Evolutionary conservation across 2,797 vertebrate genomes (phyloP).

Genomic region (Bradypodion ventrale): DNA sequence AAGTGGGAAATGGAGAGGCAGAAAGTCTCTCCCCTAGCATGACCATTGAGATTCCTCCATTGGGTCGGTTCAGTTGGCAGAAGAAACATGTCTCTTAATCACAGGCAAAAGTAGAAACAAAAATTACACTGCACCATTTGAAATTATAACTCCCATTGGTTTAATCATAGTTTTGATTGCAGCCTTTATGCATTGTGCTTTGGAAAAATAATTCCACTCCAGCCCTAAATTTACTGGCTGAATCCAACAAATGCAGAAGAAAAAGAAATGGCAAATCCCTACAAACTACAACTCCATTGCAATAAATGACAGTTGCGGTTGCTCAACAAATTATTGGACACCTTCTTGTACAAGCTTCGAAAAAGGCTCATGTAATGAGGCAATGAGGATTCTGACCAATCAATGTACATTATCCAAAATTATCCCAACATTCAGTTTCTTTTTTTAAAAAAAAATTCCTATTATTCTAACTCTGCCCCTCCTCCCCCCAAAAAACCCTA

Average conservation of each 20-base stretch:
- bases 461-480: slow-evolving; percentile 4
- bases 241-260: neutral
- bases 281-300: no score
- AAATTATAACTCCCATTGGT: neutral
- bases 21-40: no score
- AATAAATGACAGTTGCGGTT: no score
- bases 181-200: neutral
- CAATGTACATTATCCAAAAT: slow-evolving; percentile 43
- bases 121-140: neutral
- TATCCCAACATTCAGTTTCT: slow-evolving; percentile 54
- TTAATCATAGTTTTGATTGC: neutral
- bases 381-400: no score
- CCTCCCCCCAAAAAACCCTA: slow-evolving; percentile 33
- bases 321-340: no score
- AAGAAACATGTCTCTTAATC: neutral
- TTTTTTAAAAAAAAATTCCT: no score
- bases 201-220: neutral
- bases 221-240: neutral
- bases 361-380: no score
- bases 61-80: neutral
- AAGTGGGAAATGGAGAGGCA: neutral
- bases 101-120: neutral
- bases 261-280: neutral
- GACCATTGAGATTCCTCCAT: neutral
- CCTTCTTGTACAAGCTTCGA: no score